These are phyloP conservation scores for Danio aesculapii DNA, from an alignment of 2,797 vertebrate genomes.

Conservation along the genomic window DNA sequence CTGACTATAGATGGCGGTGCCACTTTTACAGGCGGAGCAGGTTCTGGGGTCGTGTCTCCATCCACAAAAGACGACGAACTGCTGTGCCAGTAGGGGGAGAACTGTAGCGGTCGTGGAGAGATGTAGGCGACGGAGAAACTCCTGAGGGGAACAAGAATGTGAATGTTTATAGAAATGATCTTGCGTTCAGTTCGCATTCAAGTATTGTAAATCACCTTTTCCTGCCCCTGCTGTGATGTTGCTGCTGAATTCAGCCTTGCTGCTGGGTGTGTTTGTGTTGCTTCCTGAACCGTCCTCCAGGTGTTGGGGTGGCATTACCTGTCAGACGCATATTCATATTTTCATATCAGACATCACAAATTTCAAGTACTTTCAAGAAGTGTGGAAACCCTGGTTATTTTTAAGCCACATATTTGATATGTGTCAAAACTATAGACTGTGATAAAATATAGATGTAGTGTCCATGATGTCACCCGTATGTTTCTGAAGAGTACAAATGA, in stretches of 20 bases:
- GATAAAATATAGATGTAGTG: too few relatives aligned
- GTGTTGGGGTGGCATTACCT: conserved; percentile 93
- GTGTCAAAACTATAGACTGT: too few relatives aligned
- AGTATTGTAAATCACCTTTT: conserved; percentile 62
- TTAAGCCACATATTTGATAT: too few relatives aligned
- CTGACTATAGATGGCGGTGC: conserved; percentile 77
- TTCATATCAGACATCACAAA: neutral
- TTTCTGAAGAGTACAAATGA: too few relatives aligned
- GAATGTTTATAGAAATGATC: neutral
- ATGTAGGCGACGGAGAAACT: conserved; percentile 85
- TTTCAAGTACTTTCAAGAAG: too few relatives aligned
- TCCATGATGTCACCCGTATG: too few relatives aligned
- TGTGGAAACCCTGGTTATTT: too few relatives aligned
- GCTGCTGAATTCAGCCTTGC: conserved; percentile 72
- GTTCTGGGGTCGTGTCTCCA: conserved; percentile 75
- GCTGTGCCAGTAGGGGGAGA: conserved; percentile 93
- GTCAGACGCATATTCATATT: conserved; percentile 45
- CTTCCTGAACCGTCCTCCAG: conserved; percentile 79
- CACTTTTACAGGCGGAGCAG: conserved; percentile 70
- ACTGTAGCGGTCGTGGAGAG: conserved; percentile 92
- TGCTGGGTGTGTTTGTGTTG: conserved; percentile 77
- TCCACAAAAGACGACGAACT: conserved; percentile 92
- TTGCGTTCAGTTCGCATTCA: conserved; percentile 1
- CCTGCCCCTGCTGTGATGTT: conserved; percentile 73
- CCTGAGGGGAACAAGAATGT: conserved; percentile 72